phyloP scores from a whole-genome alignment of 1,140 invertebrate species.

The Lepidurus packardi region DNA sequence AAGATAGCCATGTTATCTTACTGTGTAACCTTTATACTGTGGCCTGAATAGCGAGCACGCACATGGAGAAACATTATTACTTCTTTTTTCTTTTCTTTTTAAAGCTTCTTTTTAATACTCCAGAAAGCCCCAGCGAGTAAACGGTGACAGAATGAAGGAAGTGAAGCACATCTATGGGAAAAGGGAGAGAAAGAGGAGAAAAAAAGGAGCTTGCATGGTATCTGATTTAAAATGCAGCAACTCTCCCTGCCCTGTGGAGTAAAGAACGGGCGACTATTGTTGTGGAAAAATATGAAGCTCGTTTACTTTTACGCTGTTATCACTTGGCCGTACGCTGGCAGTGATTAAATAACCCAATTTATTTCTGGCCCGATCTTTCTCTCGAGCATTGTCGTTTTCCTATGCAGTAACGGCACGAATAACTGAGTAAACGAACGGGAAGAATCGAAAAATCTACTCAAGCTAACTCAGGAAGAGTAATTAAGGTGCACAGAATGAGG shows the following conservation, averaged over 20 bases:
- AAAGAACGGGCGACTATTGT: background rate
- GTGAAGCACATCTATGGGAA: background rate
- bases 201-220: background rate
- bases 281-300: background rate
- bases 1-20: too few species aligned
- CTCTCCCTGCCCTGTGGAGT: background rate
- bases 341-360: slow-evolving; percentile 8
- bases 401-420: background rate
- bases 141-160: background rate
- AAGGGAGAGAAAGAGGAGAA: background rate
- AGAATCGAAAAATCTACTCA: background rate
- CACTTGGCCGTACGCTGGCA: slow-evolving; percentile 8
- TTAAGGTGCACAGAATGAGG: background rate
- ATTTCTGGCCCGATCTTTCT: background rate
- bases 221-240: background rate
- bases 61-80: background rate
- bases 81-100: background rate
- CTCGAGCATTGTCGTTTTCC: background rate
- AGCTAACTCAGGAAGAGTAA: background rate
- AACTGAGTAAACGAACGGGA: background rate
- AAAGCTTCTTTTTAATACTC: background rate
- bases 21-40: too few species aligned
- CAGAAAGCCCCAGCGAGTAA: background rate
- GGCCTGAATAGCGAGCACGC: background rate
- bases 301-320: slow-evolving; percentile 16